These are phyloP conservation scores for Darevskia nairensis DNA, from an alignment of 2,797 vertebrate species.

Conservation along the genomic window DNA sequence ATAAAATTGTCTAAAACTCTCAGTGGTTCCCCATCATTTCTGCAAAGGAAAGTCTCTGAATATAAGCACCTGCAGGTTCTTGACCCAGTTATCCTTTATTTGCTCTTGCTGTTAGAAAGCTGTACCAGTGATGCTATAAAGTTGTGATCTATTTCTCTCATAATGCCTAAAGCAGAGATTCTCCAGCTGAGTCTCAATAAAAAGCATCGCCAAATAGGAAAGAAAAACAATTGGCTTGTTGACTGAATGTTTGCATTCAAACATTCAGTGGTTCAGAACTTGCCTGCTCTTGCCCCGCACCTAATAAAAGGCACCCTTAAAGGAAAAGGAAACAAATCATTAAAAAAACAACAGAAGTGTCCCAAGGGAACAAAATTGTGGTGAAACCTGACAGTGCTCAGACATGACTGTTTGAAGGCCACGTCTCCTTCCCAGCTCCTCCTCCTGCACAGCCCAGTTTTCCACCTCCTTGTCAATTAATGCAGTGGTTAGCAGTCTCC, in stretches of 20 bases:
- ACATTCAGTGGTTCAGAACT: background rate
- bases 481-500: background rate
- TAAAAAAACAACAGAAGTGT: background rate
- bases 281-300: background rate
- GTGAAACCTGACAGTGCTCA: background rate
- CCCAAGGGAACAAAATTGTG: background rate
- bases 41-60: background rate
- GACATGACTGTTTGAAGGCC: background rate
- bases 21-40: background rate
- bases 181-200: background rate
- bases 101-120: background rate
- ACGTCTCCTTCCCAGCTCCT: background rate
- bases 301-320: background rate
- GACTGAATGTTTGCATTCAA: background rate
- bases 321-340: background rate
- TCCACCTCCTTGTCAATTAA: background rate
- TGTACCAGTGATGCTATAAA: background rate
- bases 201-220: background rate
- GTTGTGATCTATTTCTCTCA: background rate
- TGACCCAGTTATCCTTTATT: constrained; percentile 1
- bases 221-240: background rate
- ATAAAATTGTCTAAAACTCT: background rate
- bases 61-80: background rate
- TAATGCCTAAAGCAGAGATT: background rate
- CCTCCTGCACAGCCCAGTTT: background rate